Percentiles rank a stretch among this genome's conserved stretches.
Evolutionary conservation across 2,113 vertebrate species (phyloP).

Genomic region (Gobius niger): DNA sequence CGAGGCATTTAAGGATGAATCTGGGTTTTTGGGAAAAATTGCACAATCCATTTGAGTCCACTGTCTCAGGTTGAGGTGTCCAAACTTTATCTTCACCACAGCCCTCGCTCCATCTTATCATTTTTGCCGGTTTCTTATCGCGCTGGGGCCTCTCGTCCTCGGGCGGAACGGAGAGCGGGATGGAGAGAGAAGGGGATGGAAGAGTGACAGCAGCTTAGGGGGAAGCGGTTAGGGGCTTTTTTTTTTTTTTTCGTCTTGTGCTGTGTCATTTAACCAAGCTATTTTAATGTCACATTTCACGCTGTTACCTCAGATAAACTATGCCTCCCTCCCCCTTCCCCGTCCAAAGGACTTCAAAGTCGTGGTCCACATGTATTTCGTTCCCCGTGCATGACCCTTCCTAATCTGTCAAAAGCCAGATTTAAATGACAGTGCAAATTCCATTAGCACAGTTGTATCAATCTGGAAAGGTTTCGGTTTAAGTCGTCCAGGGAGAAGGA

Average conservation of each 20-base stretch:
- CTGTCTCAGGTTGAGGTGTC: constrained; percentile 15
- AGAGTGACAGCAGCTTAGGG: constrained; percentile 63
- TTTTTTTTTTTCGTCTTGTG: not conserved
- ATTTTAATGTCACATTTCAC: not conserved
- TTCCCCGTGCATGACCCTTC: not conserved
- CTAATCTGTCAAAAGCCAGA: not conserved
- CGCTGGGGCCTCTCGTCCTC: constrained; percentile 48
- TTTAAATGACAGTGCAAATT: too few species aligned
- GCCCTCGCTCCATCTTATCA: constrained; percentile 40
- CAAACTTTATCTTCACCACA: constrained; percentile 37
- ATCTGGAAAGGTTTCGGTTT: too few species aligned
- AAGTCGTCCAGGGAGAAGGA: too few species aligned
- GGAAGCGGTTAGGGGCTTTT: constrained; percentile 24
- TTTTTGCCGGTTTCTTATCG: constrained; percentile 45
- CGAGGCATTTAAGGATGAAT: constrained; percentile 47
- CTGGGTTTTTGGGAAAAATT: constrained; percentile 51
- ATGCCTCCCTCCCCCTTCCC: not conserved
- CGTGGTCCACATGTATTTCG: not conserved
- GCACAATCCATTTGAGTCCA: constrained; percentile 25
- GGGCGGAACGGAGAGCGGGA: constrained; percentile 45
- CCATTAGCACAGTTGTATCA: too few species aligned
- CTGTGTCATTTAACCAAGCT: constrained; percentile 1
- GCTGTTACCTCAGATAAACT: not conserved
- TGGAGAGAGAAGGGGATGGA: constrained; percentile 45
- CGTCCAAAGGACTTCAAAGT: not conserved